Percentiles rank a stretch among this genome's conserved stretches.
These are phyloP conservation scores for Linepithema humile DNA, from an alignment of 1,140 invertebrate species.

Conservation along the genomic window DNA sequence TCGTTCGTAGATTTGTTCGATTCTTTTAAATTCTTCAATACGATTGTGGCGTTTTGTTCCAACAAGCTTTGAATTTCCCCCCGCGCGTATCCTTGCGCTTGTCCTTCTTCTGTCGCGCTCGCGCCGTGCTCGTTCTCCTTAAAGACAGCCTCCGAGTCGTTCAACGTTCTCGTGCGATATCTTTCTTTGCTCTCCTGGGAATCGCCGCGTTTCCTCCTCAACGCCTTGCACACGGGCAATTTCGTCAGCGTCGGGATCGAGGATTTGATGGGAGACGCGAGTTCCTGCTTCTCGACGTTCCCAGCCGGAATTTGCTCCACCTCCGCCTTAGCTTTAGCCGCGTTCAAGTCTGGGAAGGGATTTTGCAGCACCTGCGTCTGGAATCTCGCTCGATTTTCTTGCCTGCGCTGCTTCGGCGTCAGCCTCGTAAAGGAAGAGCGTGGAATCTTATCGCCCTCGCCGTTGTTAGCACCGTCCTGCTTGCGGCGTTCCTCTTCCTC, in stretches of 20 bases:
- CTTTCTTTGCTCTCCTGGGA: constrained; percentile 86
- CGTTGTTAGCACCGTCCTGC: constrained; percentile 64
- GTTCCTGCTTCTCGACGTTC: constrained; percentile 47
- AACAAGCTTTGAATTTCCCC: constrained; percentile 84
- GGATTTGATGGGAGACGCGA: constrained; percentile 77
- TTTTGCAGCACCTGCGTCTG: constrained; percentile 87
- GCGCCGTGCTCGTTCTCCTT: constrained; percentile 19
- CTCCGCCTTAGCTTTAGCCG: constrained; percentile 49
- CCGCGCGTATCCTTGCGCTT: constrained; percentile 34
- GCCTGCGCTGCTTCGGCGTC: constrained; percentile 88
- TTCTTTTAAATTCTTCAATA: constrained; percentile 85
- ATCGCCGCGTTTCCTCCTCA: constrained; percentile 84
- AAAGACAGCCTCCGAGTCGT: constrained; percentile 79
- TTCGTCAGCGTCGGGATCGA: constrained; percentile 83
- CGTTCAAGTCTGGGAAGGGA: constrained; percentile 63
- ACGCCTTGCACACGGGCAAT: constrained; percentile 82
- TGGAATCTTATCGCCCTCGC: constrained; percentile 62
- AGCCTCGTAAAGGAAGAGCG: constrained; percentile 80
- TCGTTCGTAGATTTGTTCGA: constrained; percentile 73
- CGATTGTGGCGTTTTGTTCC: constrained; percentile 85
- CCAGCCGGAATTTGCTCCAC: constrained; percentile 26
- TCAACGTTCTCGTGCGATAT: constrained; percentile 87
- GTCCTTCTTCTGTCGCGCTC: not conserved
- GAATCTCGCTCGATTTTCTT: constrained; percentile 88
- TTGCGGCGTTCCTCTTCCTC: constrained; percentile 75